Evolutionary conservation across 2,888 invertebrate genomes (phyloP).

Genomic region (Philereme transversata): DNA sequence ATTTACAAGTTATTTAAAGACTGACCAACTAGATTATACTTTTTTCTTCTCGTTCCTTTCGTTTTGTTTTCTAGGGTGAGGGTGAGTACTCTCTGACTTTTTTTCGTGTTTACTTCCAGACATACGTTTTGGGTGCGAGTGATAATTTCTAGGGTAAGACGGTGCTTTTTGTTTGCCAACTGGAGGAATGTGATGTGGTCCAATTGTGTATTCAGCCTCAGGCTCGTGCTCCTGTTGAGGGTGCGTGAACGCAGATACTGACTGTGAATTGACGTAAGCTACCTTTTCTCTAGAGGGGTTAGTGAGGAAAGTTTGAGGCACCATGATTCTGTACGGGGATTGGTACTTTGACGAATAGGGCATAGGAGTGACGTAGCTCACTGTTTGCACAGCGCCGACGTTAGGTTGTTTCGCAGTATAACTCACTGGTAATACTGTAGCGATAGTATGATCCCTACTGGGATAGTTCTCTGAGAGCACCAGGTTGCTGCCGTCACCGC

Average conservation of each 20-base stretch:
- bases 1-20: slow-evolving; percentile 47
- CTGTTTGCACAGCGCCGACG: slow-evolving; percentile 58
- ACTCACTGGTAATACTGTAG: slow-evolving; percentile 74
- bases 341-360: slow-evolving; percentile 69
- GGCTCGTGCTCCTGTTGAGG: slow-evolving; percentile 57
- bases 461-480: slow-evolving; percentile 84
- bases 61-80: slow-evolving; percentile 49
- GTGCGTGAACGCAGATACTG: slow-evolving; percentile 56
- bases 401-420: slow-evolving; percentile 54
- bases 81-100: slow-evolving; percentile 46
- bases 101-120: slow-evolving; percentile 49
- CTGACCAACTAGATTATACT: slow-evolving; percentile 42
- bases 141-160: slow-evolving; percentile 69
- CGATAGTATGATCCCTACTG: slow-evolving; percentile 82
- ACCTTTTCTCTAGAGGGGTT: slow-evolving; percentile 67
- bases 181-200: slow-evolving; percentile 57
- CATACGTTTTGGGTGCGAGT: slow-evolving; percentile 72
- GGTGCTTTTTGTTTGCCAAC: slow-evolving; percentile 60
- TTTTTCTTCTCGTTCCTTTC: slow-evolving; percentile 57
- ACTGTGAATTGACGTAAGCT: slow-evolving; percentile 71
- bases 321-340: slow-evolving; percentile 72
- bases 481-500: slow-evolving; percentile 53
- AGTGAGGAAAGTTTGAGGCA: slow-evolving; percentile 69
- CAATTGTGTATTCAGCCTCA: slow-evolving; percentile 62
- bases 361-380: slow-evolving; percentile 75